Evolutionary conservation across 2,113 vertebrate species (phyloP).

Genomic region (Petroica traversi): DNA sequence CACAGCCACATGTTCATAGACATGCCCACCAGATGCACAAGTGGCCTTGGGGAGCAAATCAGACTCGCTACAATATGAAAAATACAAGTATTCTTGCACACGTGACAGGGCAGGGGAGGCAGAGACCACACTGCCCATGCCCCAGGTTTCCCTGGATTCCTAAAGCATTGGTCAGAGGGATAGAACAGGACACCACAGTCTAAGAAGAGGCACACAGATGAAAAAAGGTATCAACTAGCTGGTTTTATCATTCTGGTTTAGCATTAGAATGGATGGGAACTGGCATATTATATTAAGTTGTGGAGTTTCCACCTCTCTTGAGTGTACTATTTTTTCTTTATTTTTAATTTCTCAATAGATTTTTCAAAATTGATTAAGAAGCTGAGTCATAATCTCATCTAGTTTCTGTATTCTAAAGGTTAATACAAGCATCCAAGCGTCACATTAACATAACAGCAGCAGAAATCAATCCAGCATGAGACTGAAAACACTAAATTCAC

Average conservation of each 20-base stretch:
- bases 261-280: neutral
- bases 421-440: neutral
- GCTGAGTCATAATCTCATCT: neutral
- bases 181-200: neutral
- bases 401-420: neutral
- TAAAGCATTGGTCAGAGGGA: neutral
- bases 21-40: no score
- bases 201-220: accelerated
- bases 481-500: neutral
- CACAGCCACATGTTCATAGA: neutral
- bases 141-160: neutral
- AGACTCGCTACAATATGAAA: neutral
- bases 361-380: neutral
- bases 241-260: neutral
- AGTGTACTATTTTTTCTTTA: neutral
- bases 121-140: neutral
- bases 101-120: neutral
- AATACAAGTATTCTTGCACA: neutral
- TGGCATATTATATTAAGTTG: neutral
- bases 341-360: neutral
- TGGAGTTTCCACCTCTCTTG: neutral
- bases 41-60: neutral
- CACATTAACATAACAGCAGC: neutral
- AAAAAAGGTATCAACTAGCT: neutral
- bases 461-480: neutral